Percentiles rank a stretch among this genome's conserved stretches.
These are phyloP conservation scores for Aethes cnicana DNA, from an alignment of 2,888 invertebrate genomes.

Conservation along the genomic window DNA sequence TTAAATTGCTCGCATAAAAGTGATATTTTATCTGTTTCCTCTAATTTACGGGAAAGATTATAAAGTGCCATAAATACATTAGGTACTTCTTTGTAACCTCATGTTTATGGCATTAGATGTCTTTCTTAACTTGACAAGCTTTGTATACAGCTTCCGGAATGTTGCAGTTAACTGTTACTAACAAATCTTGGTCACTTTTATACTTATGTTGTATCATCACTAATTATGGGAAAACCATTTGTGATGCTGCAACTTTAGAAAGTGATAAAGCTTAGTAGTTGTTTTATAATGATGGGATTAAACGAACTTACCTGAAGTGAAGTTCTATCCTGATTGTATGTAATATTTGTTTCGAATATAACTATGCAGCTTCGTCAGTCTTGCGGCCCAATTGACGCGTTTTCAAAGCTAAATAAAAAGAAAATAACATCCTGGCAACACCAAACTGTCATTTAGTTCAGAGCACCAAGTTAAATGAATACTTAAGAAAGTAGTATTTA, in stretches of 20 bases:
- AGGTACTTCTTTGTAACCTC: neutral
- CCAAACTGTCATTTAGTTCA: no score
- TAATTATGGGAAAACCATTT: neutral
- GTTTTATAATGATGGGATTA: no score
- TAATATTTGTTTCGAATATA: no score
- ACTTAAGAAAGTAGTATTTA: no score
- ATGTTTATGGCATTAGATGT: constrained; percentile 23
- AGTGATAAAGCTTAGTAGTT: constrained; percentile 29
- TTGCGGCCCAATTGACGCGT: no score
- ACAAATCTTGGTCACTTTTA: constrained; percentile 58
- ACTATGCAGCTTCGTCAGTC: no score
- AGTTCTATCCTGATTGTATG: no score
- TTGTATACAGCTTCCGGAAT: constrained; percentile 82
- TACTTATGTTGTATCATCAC: constrained; percentile 8
- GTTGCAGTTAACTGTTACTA: constrained; percentile 78
- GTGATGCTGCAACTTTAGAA: constrained; percentile 4
- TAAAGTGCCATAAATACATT: constrained; percentile 21
- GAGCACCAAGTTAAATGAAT: no score
- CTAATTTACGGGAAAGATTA: constrained; percentile 43
- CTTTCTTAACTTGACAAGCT: constrained; percentile 61
- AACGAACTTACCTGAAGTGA: no score
- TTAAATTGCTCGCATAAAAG: constrained; percentile 59
- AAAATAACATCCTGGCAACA: no score
- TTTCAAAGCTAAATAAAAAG: no score
- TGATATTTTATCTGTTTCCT: constrained; percentile 63